A percentile compares a stretch with the other conserved stretches of the same genome.
Conservation (phyloP, 2,888 invertebrate species). For the Caenorhabditis sp. region DNA sequence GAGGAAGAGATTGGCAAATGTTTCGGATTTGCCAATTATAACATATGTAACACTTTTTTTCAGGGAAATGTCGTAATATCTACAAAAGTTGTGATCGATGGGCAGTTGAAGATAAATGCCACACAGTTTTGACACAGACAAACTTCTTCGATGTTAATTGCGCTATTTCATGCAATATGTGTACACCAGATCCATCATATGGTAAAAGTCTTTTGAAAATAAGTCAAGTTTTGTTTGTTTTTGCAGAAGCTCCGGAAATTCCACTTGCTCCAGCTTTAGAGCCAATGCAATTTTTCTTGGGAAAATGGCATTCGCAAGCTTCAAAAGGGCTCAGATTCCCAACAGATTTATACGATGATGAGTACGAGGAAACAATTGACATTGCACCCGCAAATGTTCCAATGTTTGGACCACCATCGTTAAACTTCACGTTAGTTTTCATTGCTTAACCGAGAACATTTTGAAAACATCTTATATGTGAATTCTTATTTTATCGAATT, state of each 20-base stretch:
- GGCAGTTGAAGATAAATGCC: constrained; percentile 70
- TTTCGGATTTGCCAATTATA: not conserved
- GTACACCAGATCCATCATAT: constrained; percentile 63
- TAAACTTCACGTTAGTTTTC: constrained; percentile 68
- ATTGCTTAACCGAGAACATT: no score
- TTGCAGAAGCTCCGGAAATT: constrained; percentile 58
- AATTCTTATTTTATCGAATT: not conserved
- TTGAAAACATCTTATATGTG: not conserved
- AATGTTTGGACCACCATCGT: constrained; percentile 71
- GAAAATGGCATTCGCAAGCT: constrained; percentile 69
- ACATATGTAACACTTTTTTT: constrained; percentile 9
- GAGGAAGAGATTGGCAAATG: constrained; percentile 1
- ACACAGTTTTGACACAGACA: constrained; percentile 64
- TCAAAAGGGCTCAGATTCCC: constrained; percentile 67
- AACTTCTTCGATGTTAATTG: constrained; percentile 71
- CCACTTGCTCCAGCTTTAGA: constrained; percentile 70
- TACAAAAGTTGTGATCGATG: constrained; percentile 71
- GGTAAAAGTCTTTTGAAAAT: constrained; percentile 55
- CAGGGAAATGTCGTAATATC: constrained; percentile 71
- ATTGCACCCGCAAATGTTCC: constrained; percentile 69
- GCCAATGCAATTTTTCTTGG: constrained; percentile 70
- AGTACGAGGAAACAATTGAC: constrained; percentile 68
- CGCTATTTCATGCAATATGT: constrained; percentile 69
- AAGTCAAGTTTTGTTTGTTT: not conserved
- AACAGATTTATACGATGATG: constrained; percentile 62